A percentile compares a stretch with the other conserved stretches of the same genome.
phyloP scores from a whole-genome alignment of 2,888 invertebrate species.

The Caenorhabditis japonica region DNA sequence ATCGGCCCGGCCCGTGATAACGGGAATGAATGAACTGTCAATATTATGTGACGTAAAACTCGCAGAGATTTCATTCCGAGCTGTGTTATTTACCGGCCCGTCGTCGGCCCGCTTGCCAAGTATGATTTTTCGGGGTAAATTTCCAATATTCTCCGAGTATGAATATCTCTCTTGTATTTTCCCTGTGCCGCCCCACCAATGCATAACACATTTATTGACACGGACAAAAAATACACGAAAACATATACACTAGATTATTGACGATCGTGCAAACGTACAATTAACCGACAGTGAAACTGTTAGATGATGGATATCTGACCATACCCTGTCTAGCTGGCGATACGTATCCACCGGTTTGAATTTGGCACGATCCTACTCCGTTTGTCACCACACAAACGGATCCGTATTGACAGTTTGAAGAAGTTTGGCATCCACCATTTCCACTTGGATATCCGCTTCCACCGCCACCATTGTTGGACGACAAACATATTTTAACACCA shows the following conservation, averaged over 20 bases:
- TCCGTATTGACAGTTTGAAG: constrained; percentile 17
- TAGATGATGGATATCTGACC: constrained; percentile 42
- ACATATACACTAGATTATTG: too few species aligned
- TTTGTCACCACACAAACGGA: constrained; percentile 29
- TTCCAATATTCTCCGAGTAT: too few species aligned
- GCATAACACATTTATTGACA: constrained; percentile 23
- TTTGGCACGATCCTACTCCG: constrained; percentile 37
- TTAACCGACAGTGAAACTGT: constrained; percentile 28
- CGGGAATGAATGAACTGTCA: too few species aligned
- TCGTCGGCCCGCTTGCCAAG: too few species aligned
- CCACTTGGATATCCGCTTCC: constrained; percentile 15
- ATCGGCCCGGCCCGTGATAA: too few species aligned
- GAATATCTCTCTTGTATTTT: too few species aligned
- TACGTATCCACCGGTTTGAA: constrained; percentile 43
- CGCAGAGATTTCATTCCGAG: too few species aligned
- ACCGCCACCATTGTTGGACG: constrained; percentile 20
- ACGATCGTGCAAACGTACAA: not conserved
- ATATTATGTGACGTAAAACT: too few species aligned
- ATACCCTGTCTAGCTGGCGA: constrained; percentile 44
- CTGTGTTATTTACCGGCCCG: too few species aligned
- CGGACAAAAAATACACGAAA: constrained; percentile 10
- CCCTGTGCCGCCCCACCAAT: too few species aligned
- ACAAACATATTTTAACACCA: constrained; percentile 47
- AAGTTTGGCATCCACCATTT: constrained; percentile 14
- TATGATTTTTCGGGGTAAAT: too few species aligned